phyloP scores from a whole-genome alignment of 2,888 invertebrate genomes.

The Cerastis rubricosa region DNA sequence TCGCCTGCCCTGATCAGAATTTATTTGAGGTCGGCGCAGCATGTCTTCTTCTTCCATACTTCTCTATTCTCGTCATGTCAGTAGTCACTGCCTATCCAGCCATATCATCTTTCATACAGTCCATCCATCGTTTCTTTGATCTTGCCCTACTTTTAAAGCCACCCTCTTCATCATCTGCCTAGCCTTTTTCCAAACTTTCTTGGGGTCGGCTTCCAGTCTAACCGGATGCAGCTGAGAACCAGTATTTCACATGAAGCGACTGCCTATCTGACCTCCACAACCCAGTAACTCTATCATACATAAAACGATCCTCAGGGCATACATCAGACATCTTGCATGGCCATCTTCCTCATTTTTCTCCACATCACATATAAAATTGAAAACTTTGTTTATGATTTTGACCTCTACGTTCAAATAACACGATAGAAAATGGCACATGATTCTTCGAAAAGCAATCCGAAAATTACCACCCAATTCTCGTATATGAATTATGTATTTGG shows the following conservation, averaged over 20 bases:
- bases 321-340: too few relatives aligned
- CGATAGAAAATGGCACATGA: neutral
- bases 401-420: neutral
- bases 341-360: neutral
- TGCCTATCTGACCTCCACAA: too few relatives aligned
- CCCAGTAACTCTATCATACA: too few relatives aligned
- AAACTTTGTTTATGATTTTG: neutral
- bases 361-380: neutral
- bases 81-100: neutral
- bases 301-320: too few relatives aligned
- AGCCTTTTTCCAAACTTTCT: too few relatives aligned
- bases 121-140: neutral
- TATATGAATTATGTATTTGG: slow-evolving; percentile 13
- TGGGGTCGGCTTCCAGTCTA: too few relatives aligned
- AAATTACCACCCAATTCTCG: neutral
- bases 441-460: neutral
- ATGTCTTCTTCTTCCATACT: neutral
- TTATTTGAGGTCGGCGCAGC: too few relatives aligned
- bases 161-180: too few relatives aligned
- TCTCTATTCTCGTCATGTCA: neutral
- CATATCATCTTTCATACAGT: neutral
- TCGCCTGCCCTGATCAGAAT: too few relatives aligned
- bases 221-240: too few relatives aligned
- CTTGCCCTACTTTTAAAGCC: too few relatives aligned
- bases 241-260: too few relatives aligned